Base-by-base conservation (phyloP, 1,140 invertebrate species). In the Neocloeon triangulifer region DNA sequence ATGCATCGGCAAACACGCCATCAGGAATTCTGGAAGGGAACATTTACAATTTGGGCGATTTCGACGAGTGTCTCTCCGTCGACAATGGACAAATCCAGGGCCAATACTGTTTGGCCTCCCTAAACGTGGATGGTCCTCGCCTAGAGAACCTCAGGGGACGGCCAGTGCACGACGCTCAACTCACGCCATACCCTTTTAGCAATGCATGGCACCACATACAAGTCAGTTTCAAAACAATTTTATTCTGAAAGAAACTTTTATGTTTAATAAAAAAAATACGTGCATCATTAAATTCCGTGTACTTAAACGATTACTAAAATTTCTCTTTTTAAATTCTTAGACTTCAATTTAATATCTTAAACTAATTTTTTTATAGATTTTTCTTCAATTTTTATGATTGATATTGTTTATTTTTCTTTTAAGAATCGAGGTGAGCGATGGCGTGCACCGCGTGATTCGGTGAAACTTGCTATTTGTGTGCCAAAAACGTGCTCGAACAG, bases 381-480 rank as follows among this genome's bases (percentile, higher is more conserved):
- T n/a, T n/a, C n/a, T n/a, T n/a, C n/a, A n/a, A n/a, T n/a, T n/a
- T n/a, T n/a, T n/a, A n/a, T n/a, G n/a, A n/a, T n/a, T n/a, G n/a
- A n/a, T n/a, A n/a, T n/a, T n/a, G n/a, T n/a, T n/a, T n/a, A n/a
- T n/a, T n/a, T n/a, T n/a, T n/a, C n/a, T n/a, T n/a, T n/a, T n/a
- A n/a, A n/a, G n/a, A n/a, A 14, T 9, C 15, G 19, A 18, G 27
- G 27, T 16, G 27, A n/a, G 9, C 3, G 27, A n/a, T 29, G 8
- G 2, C 8, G 13, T 8, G 14, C 15, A 14, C 3, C 14, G n/a
- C 8, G 13, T 5, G 27, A 29, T 17, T 14, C 67, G 26, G 46
- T 67, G 23, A 69, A 68, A 37, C 73, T 69, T 69, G 72, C 64
- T 6, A 41, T 72, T 5, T 75, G 72, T 39, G 48, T 73, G 22